Evolutionary conservation across 2,888 invertebrate genomes (phyloP).

Genomic region (Ophioninae sp.): DNA sequence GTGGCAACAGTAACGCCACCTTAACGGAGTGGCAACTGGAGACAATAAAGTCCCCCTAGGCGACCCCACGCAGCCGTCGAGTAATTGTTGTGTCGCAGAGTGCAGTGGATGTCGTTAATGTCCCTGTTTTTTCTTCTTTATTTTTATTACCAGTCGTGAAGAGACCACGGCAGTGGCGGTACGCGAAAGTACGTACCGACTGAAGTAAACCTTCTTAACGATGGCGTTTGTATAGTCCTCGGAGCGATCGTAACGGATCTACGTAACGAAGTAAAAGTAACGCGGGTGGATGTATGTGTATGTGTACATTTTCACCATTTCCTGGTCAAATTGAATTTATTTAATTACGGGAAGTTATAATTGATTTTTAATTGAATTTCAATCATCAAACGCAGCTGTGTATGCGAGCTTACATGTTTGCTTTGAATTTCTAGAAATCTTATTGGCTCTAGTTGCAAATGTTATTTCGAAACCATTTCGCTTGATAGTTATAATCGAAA

Average conservation of each 20-base stretch:
- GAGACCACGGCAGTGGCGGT: conserved; percentile 1
- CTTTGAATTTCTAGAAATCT: conserved; percentile 1
- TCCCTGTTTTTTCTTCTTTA: background rate
- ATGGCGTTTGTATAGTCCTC: background rate
- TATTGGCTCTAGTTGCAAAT: conserved; percentile 5
- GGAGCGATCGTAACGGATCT: background rate
- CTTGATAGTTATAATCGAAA: too few relatives aligned
- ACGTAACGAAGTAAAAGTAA: background rate
- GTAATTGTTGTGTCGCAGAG: background rate
- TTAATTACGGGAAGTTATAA: background rate
- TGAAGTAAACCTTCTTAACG: background rate
- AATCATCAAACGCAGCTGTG: background rate
- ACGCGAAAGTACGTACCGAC: background rate
- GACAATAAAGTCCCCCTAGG: background rate
- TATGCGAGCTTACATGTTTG: background rate
- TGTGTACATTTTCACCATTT: background rate
- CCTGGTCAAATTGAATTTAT: background rate
- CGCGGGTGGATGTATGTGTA: background rate
- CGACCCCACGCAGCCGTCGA: background rate
- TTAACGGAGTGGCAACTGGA: background rate
- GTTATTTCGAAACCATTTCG: background rate
- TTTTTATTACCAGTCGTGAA: conserved; percentile 6
- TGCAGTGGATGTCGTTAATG: background rate
- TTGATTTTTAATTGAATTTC: background rate
- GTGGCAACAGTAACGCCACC: background rate